Evolutionary conservation across 2,888 invertebrate genomes (phyloP).

Genomic region (Tryphoninae sp.): DNA sequence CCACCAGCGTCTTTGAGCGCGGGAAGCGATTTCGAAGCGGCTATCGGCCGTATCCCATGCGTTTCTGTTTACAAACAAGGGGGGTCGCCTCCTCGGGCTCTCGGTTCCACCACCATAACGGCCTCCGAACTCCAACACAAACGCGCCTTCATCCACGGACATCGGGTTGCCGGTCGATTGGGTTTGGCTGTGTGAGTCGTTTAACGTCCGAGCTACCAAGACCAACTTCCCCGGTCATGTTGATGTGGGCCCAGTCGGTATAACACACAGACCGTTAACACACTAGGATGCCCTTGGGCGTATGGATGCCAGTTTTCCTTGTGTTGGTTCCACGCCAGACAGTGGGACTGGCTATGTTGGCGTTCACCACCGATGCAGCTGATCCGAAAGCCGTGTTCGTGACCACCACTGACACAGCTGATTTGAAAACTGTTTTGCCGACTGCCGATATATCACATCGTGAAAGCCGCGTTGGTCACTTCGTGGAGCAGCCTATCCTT

Average conservation of each 20-base stretch:
- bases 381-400: slow-evolving; percentile 23
- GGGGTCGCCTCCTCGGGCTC: slow-evolving; percentile 59
- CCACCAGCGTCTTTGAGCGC: slow-evolving; percentile 27
- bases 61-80: slow-evolving; percentile 77
- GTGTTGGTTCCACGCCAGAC: slow-evolving; percentile 5
- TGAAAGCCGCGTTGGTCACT: no score
- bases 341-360: slow-evolving; percentile 27
- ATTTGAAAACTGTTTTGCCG: no score
- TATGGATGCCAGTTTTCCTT: background rate
- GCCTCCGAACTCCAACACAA: slow-evolving; percentile 47
- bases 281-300: background rate
- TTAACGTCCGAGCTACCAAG: background rate
- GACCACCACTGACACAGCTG: slow-evolving; percentile 4
- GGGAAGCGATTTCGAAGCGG: slow-evolving; percentile 52
- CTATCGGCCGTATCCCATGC: slow-evolving; percentile 64
- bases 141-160: slow-evolving; percentile 32
- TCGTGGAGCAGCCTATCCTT: background rate
- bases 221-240: background rate
- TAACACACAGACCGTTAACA: slow-evolving; percentile 49
- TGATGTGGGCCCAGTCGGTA: slow-evolving; percentile 12
- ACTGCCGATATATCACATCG: no score
- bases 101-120: slow-evolving; percentile 52
- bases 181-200: background rate
- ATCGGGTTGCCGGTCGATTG: background rate
- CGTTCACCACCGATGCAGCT: slow-evolving; percentile 46